Base-by-base conservation (phyloP, 2,797 vertebrate genomes). In the Trachops cirrhosus region DNA sequence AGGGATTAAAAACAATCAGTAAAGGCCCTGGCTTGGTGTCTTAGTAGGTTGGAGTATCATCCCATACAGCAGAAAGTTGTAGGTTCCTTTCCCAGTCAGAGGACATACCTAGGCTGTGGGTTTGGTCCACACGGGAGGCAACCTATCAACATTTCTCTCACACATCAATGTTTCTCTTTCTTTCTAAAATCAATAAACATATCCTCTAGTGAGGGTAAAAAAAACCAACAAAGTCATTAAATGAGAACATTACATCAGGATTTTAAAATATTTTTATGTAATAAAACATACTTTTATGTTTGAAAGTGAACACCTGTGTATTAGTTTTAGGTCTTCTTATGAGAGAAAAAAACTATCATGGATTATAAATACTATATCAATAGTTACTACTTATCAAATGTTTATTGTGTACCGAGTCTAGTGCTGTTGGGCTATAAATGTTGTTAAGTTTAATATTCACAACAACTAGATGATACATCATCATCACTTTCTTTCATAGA, bases 241-340 rank as follows among this genome's bases (percentile, higher is more conserved):
- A 92, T 86, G 2, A 82, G 52, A 85, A 46, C 24, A 79, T 64
- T 52, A 83, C 75, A 54, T 82, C 0, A 32, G 37, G 41, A 94
- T 19, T 93, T 91, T 16, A 15, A 93, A 39, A 54, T 52, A 67
- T 77, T 67, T 46, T 70, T 89, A 52, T 71, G 50, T 32, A 67
- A n/a, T 68, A 79, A 88, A 87, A 85, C 41, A 92, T 44, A 41
- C 2, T 70, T 4, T 2, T n/a, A 59, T 95, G 74, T 85, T 89
- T 96, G 67, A 24, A 95, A 88, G 57, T 54, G 48, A 82, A 77
- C 9, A 93, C 34, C 67, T 92, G 9, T 75, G 73, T 91, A 50
- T 93, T 93, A 83, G 52, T 73, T 70, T n/a, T 48, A 82, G 37
- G 48, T 87, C 37, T 83, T 87, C 57, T 93, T 9, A 54, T 26